A percentile compares a stretch with the other conserved stretches of the same genome.
phyloP scores from a whole-genome alignment of 2,888 invertebrate genomes.

The Thelaira solivaga region DNA sequence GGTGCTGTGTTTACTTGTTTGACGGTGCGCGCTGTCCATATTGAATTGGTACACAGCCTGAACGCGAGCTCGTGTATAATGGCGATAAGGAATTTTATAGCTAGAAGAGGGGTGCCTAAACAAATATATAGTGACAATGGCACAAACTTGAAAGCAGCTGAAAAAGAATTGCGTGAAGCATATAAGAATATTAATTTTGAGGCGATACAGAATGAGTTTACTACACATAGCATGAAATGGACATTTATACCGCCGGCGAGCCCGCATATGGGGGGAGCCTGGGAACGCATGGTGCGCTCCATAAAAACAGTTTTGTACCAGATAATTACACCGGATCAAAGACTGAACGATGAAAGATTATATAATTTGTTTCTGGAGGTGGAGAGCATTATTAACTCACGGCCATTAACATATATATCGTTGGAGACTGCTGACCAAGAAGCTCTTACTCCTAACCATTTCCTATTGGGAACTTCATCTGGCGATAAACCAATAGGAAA shows the following conservation, averaged over 20 bases:
- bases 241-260: background rate
- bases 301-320: slow-evolving; percentile 1
- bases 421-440: background rate
- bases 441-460: background rate
- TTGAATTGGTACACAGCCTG: slow-evolving; percentile 20
- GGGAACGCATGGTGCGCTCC: slow-evolving; percentile 3
- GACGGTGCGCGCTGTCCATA: background rate
- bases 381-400: background rate
- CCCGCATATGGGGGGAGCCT: background rate
- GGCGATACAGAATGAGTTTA: background rate
- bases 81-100: slow-evolving; percentile 33
- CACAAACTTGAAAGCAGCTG: background rate
- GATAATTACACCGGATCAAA: background rate
- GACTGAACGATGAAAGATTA: background rate
- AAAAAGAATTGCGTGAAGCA: background rate
- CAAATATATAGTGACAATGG: slow-evolving; percentile 17
- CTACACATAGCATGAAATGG: background rate
- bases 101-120: slow-evolving; percentile 6
- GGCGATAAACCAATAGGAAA: too few relatives aligned
- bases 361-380: background rate
- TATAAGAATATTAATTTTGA: background rate
- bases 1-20: slow-evolving; percentile 53
- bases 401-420: background rate
- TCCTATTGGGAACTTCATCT: too few relatives aligned
- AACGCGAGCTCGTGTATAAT: slow-evolving; percentile 21